Conservation (phyloP, 53 echinoderm and acorn worm genomes). For the Zoroaster sp. region DNA sequence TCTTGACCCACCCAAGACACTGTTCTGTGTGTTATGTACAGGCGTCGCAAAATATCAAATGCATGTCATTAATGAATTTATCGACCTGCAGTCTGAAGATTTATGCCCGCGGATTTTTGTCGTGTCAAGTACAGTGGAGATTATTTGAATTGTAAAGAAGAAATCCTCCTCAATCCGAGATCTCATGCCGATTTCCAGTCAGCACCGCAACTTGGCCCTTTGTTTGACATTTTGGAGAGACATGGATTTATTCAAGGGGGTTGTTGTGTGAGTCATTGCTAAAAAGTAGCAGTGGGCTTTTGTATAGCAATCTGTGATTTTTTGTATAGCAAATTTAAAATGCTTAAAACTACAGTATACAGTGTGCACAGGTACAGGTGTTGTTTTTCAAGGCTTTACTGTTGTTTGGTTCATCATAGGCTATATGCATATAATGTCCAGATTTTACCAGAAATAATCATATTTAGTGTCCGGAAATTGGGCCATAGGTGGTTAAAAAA, state of each 20-base stretch:
- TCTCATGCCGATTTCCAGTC: background rate
- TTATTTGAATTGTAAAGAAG: background rate
- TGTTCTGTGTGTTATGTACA: too few species aligned
- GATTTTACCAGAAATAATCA: too few species aligned
- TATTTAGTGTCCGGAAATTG: too few species aligned
- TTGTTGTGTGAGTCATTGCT: background rate
- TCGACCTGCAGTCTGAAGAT: background rate
- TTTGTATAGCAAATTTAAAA: too few species aligned
- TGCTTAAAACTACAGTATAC: too few species aligned
- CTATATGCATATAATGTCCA: too few species aligned
- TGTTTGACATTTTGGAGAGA: background rate
- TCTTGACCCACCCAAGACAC: too few species aligned
- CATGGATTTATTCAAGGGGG: background rate
- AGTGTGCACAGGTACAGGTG: too few species aligned
- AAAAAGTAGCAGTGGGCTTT: background rate
- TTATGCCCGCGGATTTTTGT: background rate
- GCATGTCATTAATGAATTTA: background rate
- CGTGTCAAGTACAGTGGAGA: background rate
- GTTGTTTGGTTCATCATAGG: too few species aligned
- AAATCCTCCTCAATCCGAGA: background rate
- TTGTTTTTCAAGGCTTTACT: too few species aligned
- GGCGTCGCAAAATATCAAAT: background rate
- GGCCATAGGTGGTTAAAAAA: too few species aligned
- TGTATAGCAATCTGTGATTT: too few species aligned
- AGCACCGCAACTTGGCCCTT: background rate